Percentiles rank a stretch among this genome's conserved stretches.
phyloP scores from a whole-genome alignment of 2,888 invertebrate genomes.

The Lordiphosa andalusiaca region DNA sequence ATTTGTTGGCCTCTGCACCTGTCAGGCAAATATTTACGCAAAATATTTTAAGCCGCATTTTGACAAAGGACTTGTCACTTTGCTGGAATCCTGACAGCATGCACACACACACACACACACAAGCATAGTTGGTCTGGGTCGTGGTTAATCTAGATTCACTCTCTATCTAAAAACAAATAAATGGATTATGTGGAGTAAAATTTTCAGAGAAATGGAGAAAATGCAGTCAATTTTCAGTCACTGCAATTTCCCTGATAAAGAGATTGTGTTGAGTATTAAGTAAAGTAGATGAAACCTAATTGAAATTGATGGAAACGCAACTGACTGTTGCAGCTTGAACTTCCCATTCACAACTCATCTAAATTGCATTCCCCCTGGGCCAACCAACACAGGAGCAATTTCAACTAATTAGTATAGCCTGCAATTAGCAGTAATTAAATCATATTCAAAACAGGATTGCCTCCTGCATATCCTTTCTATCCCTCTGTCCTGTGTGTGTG shows the following conservation, averaged over 20 bases:
- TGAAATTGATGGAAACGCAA: background rate
- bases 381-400: conserved; percentile 1
- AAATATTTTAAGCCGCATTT: conserved; percentile 70
- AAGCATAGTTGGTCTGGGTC: background rate
- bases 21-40: conserved; percentile 65
- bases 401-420: conserved; percentile 51
- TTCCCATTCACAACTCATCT: no score
- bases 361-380: background rate
- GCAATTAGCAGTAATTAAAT: conserved; percentile 66
- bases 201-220: conserved; percentile 1
- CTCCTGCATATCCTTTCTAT: conserved; percentile 6
- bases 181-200: conserved; percentile 43
- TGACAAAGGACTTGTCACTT: conserved; percentile 53
- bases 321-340: background rate
- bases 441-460: conserved; percentile 52
- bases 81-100: conserved; percentile 17
- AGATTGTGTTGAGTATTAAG: background rate
- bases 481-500: conserved; percentile 1
- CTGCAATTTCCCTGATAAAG: background rate
- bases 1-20: conserved; percentile 47
- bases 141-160: conserved; percentile 14
- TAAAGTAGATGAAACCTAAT: background rate
- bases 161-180: conserved; percentile 51
- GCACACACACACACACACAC: conserved; percentile 2
- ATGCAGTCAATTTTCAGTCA: background rate